Conservation (phyloP, 2,113 vertebrate genomes). For the Apodemus sylvaticus region DNA sequence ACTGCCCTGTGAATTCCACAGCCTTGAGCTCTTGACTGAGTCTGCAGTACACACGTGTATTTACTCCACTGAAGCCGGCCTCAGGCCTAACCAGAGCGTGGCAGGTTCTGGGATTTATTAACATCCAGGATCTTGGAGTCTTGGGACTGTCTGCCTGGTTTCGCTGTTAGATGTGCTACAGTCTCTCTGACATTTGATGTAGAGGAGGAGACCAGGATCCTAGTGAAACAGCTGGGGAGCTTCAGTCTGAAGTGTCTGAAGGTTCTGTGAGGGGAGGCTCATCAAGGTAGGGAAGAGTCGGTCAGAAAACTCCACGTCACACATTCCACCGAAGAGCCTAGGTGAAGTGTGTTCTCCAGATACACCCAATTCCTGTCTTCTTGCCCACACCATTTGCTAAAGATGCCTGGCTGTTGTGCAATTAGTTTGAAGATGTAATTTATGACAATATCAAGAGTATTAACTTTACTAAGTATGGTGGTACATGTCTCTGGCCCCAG, state of each 20-base stretch:
- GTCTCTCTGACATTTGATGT: neutral
- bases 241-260: neutral
- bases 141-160: neutral
- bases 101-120: neutral
- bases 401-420: neutral
- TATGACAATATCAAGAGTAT: neutral
- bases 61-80: too few relatives aligned
- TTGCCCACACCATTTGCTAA: neutral
- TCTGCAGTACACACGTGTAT: neutral
- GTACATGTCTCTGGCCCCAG: neutral
- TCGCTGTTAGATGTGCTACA: neutral
- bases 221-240: neutral
- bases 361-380: fast-evolving
- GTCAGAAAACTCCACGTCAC: neutral
- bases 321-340: neutral
- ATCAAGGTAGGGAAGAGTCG: neutral
- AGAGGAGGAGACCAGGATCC: neutral
- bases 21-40: neutral
- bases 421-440: neutral
- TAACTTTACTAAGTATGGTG: neutral
- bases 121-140: neutral
- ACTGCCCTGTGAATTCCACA: neutral
- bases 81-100: too few relatives aligned
- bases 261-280: neutral
- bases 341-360: neutral